Conservation (phyloP, 1,140 invertebrate genomes). For the Pogonomyrmex californicus region DNA sequence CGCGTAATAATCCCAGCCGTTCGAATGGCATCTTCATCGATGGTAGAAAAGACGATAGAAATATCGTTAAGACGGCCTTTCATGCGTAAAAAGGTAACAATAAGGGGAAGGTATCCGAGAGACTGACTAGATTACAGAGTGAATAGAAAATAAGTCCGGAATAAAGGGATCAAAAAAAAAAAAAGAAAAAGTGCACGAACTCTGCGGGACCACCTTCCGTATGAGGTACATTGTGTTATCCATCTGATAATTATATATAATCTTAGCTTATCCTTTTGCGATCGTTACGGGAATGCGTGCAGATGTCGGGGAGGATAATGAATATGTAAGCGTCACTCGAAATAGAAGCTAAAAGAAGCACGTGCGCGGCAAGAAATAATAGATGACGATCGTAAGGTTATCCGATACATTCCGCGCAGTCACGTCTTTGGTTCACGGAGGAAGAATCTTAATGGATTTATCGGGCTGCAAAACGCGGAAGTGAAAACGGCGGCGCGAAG, state of each 20-base stretch:
- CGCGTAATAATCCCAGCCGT: slow-evolving; percentile 21
- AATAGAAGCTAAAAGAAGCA: slow-evolving; percentile 28
- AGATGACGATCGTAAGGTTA: slow-evolving; percentile 20
- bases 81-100: slow-evolving; percentile 44
- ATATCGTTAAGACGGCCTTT: slow-evolving; percentile 53
- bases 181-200: slow-evolving; percentile 5
- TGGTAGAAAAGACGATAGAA: background rate
- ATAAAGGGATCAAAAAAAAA: slow-evolving; percentile 40
- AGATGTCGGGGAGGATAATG: slow-evolving; percentile 26
- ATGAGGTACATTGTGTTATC: slow-evolving; percentile 32
- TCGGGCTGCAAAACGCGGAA: slow-evolving; percentile 66
- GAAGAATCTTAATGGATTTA: slow-evolving; percentile 64
- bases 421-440: slow-evolving; percentile 24
- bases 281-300: slow-evolving; percentile 24
- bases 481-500: slow-evolving; percentile 14
- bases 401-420: slow-evolving; percentile 7
- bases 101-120: slow-evolving; percentile 8
- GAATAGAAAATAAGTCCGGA: slow-evolving; percentile 42
- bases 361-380: slow-evolving; percentile 14
- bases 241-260: slow-evolving; percentile 46
- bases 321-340: slow-evolving; percentile 43
- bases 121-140: slow-evolving; percentile 44
- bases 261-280: slow-evolving; percentile 22
- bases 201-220: slow-evolving; percentile 6
- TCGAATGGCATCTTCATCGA: slow-evolving; percentile 45